Conservation (phyloP, 2,113 vertebrate species). For the Lophotis ruficrista region DNA sequence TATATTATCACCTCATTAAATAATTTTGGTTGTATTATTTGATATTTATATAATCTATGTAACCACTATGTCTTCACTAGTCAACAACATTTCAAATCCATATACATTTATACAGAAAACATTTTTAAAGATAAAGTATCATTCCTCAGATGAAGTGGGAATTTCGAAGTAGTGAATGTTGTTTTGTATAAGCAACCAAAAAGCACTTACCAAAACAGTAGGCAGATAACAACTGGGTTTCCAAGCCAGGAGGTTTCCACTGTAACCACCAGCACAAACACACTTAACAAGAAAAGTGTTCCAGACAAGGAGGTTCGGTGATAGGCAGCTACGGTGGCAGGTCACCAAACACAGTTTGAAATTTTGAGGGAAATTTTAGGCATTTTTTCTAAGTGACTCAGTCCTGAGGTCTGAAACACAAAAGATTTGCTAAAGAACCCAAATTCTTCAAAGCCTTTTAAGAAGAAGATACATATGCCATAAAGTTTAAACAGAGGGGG, state of each 20-base stretch:
- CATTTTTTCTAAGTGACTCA: neutral
- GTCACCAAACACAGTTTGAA: neutral
- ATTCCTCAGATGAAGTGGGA: neutral
- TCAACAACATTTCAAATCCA: neutral
- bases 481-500: neutral
- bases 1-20: neutral
- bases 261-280: neutral
- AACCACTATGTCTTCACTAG: neutral
- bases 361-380: neutral
- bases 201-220: neutral
- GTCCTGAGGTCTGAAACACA: neutral
- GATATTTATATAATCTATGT: neutral
- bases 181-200: neutral
- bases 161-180: neutral
- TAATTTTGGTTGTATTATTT: neutral
- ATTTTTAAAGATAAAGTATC: neutral
- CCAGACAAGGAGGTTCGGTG: neutral
- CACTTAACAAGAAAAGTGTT: neutral
- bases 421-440: neutral
- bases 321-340: neutral
- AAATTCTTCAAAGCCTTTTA: neutral
- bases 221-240: neutral
- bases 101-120: neutral
- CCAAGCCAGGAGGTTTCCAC: neutral
- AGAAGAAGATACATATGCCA: neutral